Conservation (phyloP, 2,113 vertebrate species). For the Gallinago paraguaiae region DNA sequence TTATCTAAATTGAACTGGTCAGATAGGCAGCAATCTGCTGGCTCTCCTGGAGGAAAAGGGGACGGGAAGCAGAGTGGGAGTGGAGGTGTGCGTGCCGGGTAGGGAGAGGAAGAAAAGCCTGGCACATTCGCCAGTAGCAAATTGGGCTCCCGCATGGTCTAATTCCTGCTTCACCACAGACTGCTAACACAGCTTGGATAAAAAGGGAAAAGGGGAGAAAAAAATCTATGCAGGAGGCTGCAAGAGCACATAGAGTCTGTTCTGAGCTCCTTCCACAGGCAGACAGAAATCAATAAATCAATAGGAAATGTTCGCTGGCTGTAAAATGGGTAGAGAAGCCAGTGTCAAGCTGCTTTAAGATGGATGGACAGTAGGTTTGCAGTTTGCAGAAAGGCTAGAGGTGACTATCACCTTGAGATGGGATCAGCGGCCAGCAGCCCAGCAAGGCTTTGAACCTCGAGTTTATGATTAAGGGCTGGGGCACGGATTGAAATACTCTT, state of each 20-base stretch:
- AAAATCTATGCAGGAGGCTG: constrained; percentile 86
- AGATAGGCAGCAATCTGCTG: background rate
- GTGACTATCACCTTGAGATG: constrained; percentile 84
- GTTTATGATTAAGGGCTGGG: constrained; percentile 80
- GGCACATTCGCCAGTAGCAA: constrained; percentile 74
- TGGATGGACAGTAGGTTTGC: constrained; percentile 86
- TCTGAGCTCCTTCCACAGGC: constrained; percentile 88
- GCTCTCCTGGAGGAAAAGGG: constrained; percentile 2
- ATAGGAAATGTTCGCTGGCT: constrained; percentile 95
- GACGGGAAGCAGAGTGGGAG: background rate
- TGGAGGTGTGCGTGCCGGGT: background rate
- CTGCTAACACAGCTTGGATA: constrained; percentile 78
- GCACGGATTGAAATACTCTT: constrained; percentile 63
- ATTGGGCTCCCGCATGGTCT: constrained; percentile 88
- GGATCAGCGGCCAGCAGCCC: constrained; percentile 74
- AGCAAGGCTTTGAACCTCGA: constrained; percentile 74
- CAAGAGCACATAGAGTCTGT: constrained; percentile 86
- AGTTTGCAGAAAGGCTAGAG: constrained; percentile 81
- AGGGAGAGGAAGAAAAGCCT: constrained; percentile 74
- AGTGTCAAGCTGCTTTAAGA: constrained; percentile 89
- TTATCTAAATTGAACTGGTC: background rate
- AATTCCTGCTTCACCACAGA: constrained; percentile 86
- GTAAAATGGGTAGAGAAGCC: constrained; percentile 91
- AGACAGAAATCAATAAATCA: constrained; percentile 98
- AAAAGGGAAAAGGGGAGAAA: constrained; percentile 82